phyloP scores from a whole-genome alignment of 1,140 invertebrate species.

The Sycophila sp. region DNA sequence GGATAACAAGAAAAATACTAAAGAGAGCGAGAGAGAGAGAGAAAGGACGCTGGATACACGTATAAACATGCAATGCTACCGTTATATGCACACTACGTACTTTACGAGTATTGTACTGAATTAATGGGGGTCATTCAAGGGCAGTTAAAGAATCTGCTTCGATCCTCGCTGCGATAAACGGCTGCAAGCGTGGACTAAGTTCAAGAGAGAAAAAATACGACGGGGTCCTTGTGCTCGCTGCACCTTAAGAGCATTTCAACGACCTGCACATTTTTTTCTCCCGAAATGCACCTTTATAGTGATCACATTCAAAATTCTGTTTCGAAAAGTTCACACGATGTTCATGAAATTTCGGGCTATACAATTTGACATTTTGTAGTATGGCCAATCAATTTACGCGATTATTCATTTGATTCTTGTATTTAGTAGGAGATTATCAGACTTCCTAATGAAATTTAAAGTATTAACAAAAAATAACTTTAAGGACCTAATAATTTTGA shows the following conservation, averaged over 20 bases:
- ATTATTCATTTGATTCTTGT: no score
- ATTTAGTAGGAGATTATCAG: no score
- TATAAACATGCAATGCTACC: constrained; percentile 1
- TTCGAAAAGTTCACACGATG: no score
- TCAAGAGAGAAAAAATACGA: not conserved
- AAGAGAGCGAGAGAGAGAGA: not conserved
- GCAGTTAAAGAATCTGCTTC: constrained; percentile 17
- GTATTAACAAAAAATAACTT: no score
- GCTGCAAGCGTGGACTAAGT: constrained; percentile 3
- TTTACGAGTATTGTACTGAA: constrained; percentile 24
- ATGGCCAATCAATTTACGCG: no score
- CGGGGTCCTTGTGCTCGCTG: constrained; percentile 8
- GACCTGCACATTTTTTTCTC: no score
- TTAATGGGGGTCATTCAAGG: constrained; percentile 25
- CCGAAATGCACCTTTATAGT: no score
- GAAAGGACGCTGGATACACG: constrained; percentile 27
- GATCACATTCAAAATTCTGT: constrained; percentile 17
- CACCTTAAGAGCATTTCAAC: constrained; percentile 37
- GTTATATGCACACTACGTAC: not conserved
- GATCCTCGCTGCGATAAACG: constrained; percentile 20
- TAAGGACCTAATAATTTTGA: no score
- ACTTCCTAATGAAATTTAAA: no score
- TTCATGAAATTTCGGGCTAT: no score
- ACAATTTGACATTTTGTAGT: no score
- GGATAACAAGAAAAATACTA: constrained; percentile 2